Evolutionary conservation across 2,888 invertebrate genomes (phyloP), one percentile per base, ranked within the genome.

Genomic region (Cremastinae sp.): DNA sequence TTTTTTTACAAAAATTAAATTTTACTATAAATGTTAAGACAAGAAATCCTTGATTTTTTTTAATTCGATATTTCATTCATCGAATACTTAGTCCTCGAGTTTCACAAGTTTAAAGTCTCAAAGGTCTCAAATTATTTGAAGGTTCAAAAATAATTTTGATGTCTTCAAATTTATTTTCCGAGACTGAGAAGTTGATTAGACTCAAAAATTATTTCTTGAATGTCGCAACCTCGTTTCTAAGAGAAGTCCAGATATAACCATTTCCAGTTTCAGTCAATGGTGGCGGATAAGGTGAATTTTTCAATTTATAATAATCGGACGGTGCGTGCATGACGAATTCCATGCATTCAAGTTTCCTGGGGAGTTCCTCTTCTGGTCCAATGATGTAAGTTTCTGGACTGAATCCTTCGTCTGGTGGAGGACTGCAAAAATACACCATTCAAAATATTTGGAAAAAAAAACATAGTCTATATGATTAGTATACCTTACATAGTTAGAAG

Each of bases 291-390:
- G 97, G 96, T 10, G 94, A 94, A 79, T 92, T 94, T 81, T 92
- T 93, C 7, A 95, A 92, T 85, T 94, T 94, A 89, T 94, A 97
- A 90, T 97, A 97, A 88, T 97, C 97, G 0, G 96, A 96, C 0
- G 97, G 97, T 0, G 97, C 96, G 85, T 97, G 97, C 95, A 97
- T 97, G 14, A 97, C 94, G 90, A 97, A 98, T 85, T 96, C 95
- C 94, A 98, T 94, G 81, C 93, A 96, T 35, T 96, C 95, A 64
- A 98, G 90, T 88, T 94, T 95, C 4, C 97, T 92, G 0, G 97
- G 95, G 1, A 96, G 90, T 80, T 97, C 97, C 90, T 98, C 98
- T 86, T 97, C 97, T 0, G 97, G 97, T 1, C 97, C 97, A 83
- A 97, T 94, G 45, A 97, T 94, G 85, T 97, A 98, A 10, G 97